Conservation (phyloP, 1,140 invertebrate species). For the Drosophila arawakana region DNA sequence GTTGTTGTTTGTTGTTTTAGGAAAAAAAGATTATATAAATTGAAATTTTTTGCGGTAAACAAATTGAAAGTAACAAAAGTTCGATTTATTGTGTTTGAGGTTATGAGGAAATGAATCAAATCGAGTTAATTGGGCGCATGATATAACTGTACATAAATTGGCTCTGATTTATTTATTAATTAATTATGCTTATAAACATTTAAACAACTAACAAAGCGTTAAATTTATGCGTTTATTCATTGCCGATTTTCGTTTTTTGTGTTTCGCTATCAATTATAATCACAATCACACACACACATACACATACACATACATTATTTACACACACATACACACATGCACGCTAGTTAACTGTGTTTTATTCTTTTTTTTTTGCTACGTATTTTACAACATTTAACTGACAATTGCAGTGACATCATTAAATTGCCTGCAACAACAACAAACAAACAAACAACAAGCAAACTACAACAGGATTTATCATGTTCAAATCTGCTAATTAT, state of each 20-base stretch:
- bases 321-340: slow-evolving; percentile 21
- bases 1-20: slow-evolving; percentile 1
- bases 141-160: slow-evolving; percentile 29
- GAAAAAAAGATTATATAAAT: neutral
- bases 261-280: slow-evolving; percentile 60
- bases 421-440: slow-evolving; percentile 51
- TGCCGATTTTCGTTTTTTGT: slow-evolving; percentile 13
- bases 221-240: slow-evolving; percentile 65
- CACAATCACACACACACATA: slow-evolving; percentile 38
- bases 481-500: slow-evolving; percentile 73
- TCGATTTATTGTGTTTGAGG: slow-evolving; percentile 20
- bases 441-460: slow-evolving; percentile 47
- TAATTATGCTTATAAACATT: slow-evolving; percentile 46
- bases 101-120: slow-evolving; percentile 47
- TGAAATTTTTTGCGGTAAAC: neutral
- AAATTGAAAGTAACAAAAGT: neutral
- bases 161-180: slow-evolving; percentile 20
- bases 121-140: slow-evolving; percentile 45
- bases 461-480: slow-evolving; percentile 62
- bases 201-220: slow-evolving; percentile 77
- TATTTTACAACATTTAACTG: slow-evolving; percentile 59
- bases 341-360: slow-evolving; percentile 48
- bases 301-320: slow-evolving; percentile 21
- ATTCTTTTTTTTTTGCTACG: slow-evolving; percentile 6
- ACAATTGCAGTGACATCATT: slow-evolving; percentile 74